Conservation (phyloP, 2,888 invertebrate genomes). For the Temnothorax ravouxi region DNA sequence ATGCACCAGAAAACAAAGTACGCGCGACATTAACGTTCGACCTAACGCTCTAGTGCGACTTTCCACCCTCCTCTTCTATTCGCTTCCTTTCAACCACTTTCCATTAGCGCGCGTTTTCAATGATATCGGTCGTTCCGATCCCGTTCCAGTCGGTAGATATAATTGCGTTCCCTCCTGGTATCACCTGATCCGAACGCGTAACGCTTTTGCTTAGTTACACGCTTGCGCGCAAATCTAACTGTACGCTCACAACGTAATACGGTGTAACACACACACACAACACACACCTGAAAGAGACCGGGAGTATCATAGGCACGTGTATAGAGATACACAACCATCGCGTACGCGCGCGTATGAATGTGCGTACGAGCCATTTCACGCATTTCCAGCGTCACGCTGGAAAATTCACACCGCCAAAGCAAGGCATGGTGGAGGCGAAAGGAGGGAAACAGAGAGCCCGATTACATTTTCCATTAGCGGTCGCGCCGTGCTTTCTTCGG, state of each 20-base stretch:
- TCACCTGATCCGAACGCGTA: constrained; percentile 61
- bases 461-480: constrained; percentile 81
- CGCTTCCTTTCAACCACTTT: constrained; percentile 46
- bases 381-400: constrained; percentile 48
- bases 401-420: constrained; percentile 45
- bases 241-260: background rate
- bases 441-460: constrained; percentile 59
- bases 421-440: background rate
- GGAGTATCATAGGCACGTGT: background rate
- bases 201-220: constrained; percentile 42
- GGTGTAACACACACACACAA: too few relatives aligned
- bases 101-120: constrained; percentile 59
- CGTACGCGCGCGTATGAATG: background rate
- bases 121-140: constrained; percentile 34
- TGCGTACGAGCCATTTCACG: constrained; percentile 19
- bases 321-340: constrained; percentile 26
- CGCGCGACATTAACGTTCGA: constrained; percentile 42
- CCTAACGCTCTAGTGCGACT: background rate
- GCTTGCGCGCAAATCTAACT: constrained; percentile 13
- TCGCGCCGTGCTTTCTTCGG: constrained; percentile 67
- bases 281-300: constrained; percentile 22
- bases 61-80: background rate
- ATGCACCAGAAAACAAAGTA: constrained; percentile 43
- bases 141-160: constrained; percentile 49
- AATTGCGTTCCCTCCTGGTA: constrained; percentile 67